Evolutionary conservation across 2,888 invertebrate genomes (phyloP).

Genomic region (Dione vanillae): DNA sequence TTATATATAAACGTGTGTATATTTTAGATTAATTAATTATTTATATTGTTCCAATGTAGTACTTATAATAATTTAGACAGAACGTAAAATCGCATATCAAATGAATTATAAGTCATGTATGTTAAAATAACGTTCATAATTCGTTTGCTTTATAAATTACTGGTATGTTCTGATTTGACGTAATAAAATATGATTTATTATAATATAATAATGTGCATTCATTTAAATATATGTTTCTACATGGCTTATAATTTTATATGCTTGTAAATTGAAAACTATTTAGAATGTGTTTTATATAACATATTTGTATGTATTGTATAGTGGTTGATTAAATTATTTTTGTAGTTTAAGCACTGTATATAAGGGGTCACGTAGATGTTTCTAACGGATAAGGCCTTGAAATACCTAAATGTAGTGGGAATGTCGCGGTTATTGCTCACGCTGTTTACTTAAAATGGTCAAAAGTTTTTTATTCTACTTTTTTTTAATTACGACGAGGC

Average conservation of each 20-base stretch:
- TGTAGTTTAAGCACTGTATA: slow-evolving; percentile 82
- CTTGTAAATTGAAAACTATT: slow-evolving; percentile 33
- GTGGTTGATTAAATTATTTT: slow-evolving; percentile 82
- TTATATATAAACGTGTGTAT: slow-evolving; percentile 53
- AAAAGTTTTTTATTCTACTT: neutral
- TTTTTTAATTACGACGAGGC: neutral
- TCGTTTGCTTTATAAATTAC: slow-evolving; percentile 7
- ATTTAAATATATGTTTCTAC: neutral
- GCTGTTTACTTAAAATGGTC: slow-evolving; percentile 38
- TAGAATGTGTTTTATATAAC: slow-evolving; percentile 27
- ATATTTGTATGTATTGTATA: slow-evolving; percentile 77
- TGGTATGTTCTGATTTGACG: neutral
- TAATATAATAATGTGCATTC: neutral
- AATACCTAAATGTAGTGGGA: slow-evolving; percentile 62
- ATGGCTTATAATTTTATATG: slow-evolving; percentile 31
- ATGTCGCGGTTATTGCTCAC: slow-evolving; percentile 60
- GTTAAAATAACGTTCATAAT: slow-evolving; percentile 12
- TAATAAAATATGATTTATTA: slow-evolving; percentile 11
- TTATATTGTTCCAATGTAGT: slow-evolving; percentile 66
- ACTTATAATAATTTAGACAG: slow-evolving; percentile 25
- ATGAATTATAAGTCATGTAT: slow-evolving; percentile 30
- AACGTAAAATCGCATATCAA: slow-evolving; percentile 26
- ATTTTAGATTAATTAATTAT: slow-evolving; percentile 59
- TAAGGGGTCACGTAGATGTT: slow-evolving; percentile 75
- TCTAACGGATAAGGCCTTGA: slow-evolving; percentile 66